Percentiles rank a stretch among this genome's conserved stretches.
These are phyloP conservation scores for Ramphastos sulfuratus DNA, from an alignment of 2,113 vertebrate species.

Conservation along the genomic window DNA sequence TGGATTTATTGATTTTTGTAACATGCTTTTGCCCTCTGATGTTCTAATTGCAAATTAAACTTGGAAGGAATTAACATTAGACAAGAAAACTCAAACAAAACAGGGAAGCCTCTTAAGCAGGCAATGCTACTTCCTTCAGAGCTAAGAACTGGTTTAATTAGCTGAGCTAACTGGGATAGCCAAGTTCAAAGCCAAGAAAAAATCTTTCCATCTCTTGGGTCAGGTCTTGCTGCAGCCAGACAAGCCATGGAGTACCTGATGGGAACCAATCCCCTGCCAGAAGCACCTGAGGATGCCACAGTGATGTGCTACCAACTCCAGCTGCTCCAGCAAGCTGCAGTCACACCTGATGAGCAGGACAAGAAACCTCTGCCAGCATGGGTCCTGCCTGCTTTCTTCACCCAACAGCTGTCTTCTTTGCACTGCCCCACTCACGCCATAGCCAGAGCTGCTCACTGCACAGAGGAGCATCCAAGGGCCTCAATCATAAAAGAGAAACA, in stretches of 20 bases:
- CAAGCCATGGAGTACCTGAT: background rate
- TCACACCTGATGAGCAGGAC: fast-evolving
- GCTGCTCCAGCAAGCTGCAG: background rate
- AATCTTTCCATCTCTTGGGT: background rate
- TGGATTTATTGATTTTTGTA: background rate
- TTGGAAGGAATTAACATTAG: background rate
- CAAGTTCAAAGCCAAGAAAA: background rate
- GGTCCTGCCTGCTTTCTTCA: background rate
- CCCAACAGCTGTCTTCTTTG: background rate
- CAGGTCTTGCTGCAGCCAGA: background rate
- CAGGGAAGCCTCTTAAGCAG: background rate
- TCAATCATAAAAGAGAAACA: background rate
- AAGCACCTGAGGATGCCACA: background rate
- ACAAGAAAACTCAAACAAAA: background rate
- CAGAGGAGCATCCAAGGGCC: background rate
- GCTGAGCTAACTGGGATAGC: background rate
- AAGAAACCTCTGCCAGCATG: fast-evolving
- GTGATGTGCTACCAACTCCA: background rate
- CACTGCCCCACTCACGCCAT: fast-evolving
- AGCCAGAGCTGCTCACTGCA: fast-evolving
- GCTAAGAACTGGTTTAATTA: background rate
- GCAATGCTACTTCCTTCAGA: background rate
- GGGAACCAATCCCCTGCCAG: background rate
- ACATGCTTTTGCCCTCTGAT: background rate
- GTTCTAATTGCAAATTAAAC: background rate